Percentiles rank a stretch among this genome's conserved stretches.
Conservation (phyloP, 2,888 invertebrate species). For the Macrophya alboannulata region DNA sequence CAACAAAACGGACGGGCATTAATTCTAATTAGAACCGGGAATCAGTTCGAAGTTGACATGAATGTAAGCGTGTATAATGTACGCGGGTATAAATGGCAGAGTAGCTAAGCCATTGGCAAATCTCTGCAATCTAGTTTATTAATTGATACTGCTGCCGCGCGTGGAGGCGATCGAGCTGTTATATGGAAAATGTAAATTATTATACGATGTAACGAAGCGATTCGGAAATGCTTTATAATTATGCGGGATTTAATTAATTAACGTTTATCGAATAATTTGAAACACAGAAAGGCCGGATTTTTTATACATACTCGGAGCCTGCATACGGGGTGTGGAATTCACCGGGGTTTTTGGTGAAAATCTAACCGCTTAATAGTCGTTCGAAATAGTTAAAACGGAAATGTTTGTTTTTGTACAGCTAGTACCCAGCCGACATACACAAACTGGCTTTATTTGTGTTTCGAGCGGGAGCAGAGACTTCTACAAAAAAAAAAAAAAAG, state of each 20-base stretch:
- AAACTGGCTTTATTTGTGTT: conserved; percentile 42
- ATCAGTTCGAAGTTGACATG: conserved; percentile 51
- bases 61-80: neutral
- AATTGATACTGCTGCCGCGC: conserved; percentile 36
- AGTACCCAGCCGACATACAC: conserved; percentile 37
- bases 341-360: conserved; percentile 3
- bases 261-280: neutral
- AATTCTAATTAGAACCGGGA: conserved; percentile 52
- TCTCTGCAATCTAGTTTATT: conserved; percentile 54
- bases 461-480: conserved; percentile 31
- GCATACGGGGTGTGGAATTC: conserved; percentile 18
- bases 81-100: neutral
- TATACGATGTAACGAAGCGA: neutral
- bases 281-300: neutral
- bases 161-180: conserved; percentile 14
- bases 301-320: neutral
- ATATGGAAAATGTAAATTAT: conserved; percentile 32
- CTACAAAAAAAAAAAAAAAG: conserved; percentile 21
- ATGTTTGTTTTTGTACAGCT: conserved; percentile 43
- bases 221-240: neutral
- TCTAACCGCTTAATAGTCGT: conserved; percentile 30
- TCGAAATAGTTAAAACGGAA: conserved; percentile 25
- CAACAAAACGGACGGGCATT: conserved; percentile 48
- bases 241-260: neutral
- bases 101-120: conserved; percentile 49